Evolutionary conservation across 1,140 invertebrate genomes (phyloP), one percentile per base, ranked within the genome.

Genomic region (Hestina assimilis): DNA sequence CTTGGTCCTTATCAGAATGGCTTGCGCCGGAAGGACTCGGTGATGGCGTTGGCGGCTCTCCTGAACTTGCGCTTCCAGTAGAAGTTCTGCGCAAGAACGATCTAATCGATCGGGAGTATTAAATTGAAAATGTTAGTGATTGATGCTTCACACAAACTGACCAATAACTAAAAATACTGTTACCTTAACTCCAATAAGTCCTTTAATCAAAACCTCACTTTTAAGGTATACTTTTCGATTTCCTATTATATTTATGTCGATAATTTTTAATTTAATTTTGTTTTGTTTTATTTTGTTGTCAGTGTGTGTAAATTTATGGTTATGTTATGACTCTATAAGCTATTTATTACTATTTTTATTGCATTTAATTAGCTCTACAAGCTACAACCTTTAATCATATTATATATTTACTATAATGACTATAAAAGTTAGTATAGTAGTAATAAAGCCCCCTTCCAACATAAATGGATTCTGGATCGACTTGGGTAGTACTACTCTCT

Each of bases 1-100:
- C 88, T 69, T 89, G 88, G 41, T 89, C 88, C 63, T 89, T 89
- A 43, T 89, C 88, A 8, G 88, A 92, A 60, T 91, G 91, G 61
- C 91, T 91, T 50, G 91, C 90, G 24, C 89, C 90, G 14, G 89
- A 86, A 2, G 87, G 85, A 55, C 88, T 90, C 0, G 91, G 90
- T 1, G 77, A 91, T 59, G 73, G 91, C 28, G 76, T 89, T 42
- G 77, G 87, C 11, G 74, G 85, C 45, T 87, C 84, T 8, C 82
- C 82, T 4, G 82, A 85, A 24, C 82, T 85, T 28, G 84, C 84
- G 23, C 81, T 83, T 12, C 83, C 83, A 43, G 84, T 87, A 9
- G 84, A 86, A 11, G 84, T 87, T 79, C 84, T 87, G 73, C 81
- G 83, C 69, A 87, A 75, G 75, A 83, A 87, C 28, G 83, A 87